phyloP scores from a whole-genome alignment of 2,797 vertebrate genomes.

The Thaleichthys pacificus region DNA sequence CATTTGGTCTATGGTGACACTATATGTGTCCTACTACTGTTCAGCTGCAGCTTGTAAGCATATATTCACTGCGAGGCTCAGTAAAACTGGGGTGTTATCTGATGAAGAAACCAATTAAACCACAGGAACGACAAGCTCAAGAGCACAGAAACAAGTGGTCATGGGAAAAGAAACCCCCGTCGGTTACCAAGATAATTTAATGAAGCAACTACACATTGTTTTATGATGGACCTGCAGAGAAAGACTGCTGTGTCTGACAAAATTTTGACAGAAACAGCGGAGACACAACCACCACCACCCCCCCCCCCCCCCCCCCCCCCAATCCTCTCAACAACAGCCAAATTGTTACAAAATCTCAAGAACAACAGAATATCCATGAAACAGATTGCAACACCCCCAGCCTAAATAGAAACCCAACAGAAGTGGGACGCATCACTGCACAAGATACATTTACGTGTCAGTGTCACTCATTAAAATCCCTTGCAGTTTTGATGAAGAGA shows the following conservation, averaged over 20 bases:
- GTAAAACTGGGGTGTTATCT: background rate
- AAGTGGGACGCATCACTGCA: conserved; percentile 20
- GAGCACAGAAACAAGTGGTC: conserved; percentile 9
- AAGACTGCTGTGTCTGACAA: conserved; percentile 27
- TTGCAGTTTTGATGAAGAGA: conserved; percentile 31
- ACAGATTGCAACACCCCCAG: conserved; percentile 18
- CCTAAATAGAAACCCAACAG: conserved; percentile 33
- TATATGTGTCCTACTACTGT: background rate
- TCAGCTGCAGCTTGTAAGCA: background rate
- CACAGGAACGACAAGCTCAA: conserved; percentile 21
- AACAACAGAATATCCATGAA: conserved; percentile 32
- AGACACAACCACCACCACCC: background rate
- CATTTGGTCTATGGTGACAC: background rate
- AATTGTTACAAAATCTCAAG: conserved; percentile 16
- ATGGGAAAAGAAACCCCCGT: conserved; percentile 13
- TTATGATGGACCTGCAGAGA: conserved; percentile 17
- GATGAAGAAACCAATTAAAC: conserved; percentile 22
- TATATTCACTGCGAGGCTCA: background rate
- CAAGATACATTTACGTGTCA: conserved; percentile 32
- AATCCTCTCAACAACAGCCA: background rate
- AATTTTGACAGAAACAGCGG: conserved; percentile 14
- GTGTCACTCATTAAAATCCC: conserved; percentile 36
- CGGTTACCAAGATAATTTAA: conserved; percentile 19
- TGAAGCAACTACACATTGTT: conserved; percentile 6
- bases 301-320: background rate